Conservation (phyloP, 2,797 vertebrate genomes). For the Pseudomugil tenellus region DNA sequence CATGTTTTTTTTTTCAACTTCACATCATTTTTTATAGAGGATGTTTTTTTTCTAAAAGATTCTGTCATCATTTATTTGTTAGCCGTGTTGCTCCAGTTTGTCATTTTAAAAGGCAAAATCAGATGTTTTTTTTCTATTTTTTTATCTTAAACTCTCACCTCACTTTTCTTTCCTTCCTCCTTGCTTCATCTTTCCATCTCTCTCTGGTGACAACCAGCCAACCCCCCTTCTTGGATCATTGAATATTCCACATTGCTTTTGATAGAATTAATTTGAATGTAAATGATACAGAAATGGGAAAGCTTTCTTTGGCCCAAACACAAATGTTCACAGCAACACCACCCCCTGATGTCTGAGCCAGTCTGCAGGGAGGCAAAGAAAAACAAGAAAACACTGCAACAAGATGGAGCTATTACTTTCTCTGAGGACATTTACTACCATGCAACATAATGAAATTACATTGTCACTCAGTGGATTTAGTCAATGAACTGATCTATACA, state of each 20-base stretch:
- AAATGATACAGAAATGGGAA: constrained; percentile 72
- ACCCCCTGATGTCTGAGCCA: constrained; percentile 39
- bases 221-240: constrained; percentile 56
- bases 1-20: constrained; percentile 7
- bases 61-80: constrained; percentile 16
- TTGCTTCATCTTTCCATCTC: constrained; percentile 12
- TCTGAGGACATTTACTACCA: constrained; percentile 44
- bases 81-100: constrained; percentile 25
- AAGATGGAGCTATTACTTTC: constrained; percentile 38
- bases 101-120: constrained; percentile 24
- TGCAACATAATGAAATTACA: constrained; percentile 55
- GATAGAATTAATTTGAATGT: constrained; percentile 81
- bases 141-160: constrained; percentile 23
- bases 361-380: constrained; percentile 20
- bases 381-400: constrained; percentile 37
- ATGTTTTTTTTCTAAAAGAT: constrained; percentile 1
- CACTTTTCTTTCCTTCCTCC: constrained; percentile 29
- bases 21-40: constrained; percentile 5
- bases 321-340: constrained; percentile 31
- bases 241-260: constrained; percentile 73
- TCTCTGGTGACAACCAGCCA: constrained; percentile 39
- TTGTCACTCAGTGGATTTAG: constrained; percentile 42
- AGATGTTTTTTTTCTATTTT: constrained; percentile 5
- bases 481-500: constrained; percentile 63
- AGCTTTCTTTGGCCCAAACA: constrained; percentile 49